These are phyloP conservation scores for Drosophila neotestacea DNA, from an alignment of 2,888 invertebrate genomes.

Conservation along the genomic window DNA sequence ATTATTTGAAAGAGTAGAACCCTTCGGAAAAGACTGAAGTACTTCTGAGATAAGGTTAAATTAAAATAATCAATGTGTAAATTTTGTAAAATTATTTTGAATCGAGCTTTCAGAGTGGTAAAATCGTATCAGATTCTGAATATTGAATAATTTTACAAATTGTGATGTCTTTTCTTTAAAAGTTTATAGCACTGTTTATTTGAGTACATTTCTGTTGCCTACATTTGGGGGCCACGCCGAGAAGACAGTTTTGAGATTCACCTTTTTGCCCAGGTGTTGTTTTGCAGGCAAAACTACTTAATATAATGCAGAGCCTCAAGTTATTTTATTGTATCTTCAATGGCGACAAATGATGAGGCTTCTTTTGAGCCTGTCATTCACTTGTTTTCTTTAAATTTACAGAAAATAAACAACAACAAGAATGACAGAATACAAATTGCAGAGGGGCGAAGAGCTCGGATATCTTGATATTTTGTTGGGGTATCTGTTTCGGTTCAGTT, in stretches of 20 bases:
- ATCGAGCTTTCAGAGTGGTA: too few relatives aligned
- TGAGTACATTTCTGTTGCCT: slow-evolving; percentile 36
- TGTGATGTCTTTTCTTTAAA: slow-evolving; percentile 2
- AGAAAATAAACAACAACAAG: slow-evolving; percentile 40
- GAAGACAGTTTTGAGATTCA: neutral
- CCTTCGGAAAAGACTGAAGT: neutral
- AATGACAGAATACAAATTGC: slow-evolving; percentile 7
- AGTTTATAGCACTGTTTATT: slow-evolving; percentile 2
- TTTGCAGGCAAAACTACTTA: slow-evolving; percentile 48
- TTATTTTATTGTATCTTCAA: slow-evolving; percentile 43
- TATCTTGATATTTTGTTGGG: slow-evolving; percentile 5
- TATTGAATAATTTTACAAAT: neutral
- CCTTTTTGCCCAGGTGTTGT: slow-evolving; percentile 41
- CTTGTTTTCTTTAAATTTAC: slow-evolving; percentile 75
- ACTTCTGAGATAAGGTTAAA: too few relatives aligned
- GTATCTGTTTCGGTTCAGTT: slow-evolving; percentile 14
- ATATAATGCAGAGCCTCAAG: slow-evolving; percentile 33
- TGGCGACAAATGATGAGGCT: slow-evolving; percentile 35
- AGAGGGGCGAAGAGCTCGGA: slow-evolving; percentile 5
- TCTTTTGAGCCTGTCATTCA: slow-evolving; percentile 13
- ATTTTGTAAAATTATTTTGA: too few relatives aligned
- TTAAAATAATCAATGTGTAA: too few relatives aligned
- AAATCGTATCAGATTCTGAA: too few relatives aligned
- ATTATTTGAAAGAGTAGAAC: neutral
- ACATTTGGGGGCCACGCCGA: slow-evolving; percentile 20